These are phyloP conservation scores for Castor canadensis DNA, from an alignment of 2,113 vertebrate species.

Conservation along the genomic window DNA sequence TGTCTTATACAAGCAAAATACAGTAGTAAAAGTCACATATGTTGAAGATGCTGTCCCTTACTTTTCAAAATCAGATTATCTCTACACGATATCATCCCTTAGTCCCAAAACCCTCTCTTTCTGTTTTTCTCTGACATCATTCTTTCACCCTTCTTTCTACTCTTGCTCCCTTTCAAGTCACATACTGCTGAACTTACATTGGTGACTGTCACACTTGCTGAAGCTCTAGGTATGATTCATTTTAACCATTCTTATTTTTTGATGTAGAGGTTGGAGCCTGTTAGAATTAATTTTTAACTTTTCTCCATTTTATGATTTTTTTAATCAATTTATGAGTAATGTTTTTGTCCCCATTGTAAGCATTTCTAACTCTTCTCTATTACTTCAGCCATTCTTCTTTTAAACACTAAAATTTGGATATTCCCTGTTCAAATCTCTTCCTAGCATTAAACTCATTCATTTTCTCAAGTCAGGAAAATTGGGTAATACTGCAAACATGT, in stretches of 20 bases:
- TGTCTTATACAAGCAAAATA: neutral
- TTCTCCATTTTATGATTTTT: neutral
- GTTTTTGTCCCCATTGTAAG: neutral
- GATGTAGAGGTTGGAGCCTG: neutral
- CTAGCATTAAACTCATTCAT: neutral
- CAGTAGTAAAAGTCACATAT: neutral
- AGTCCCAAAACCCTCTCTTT: neutral
- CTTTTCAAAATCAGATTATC: neutral
- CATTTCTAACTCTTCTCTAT: neutral
- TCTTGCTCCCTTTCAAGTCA: neutral
- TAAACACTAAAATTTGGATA: neutral
- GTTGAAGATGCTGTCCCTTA: neutral
- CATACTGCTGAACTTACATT: neutral
- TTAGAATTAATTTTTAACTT: neutral
- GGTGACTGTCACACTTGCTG: neutral
- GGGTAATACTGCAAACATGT: neutral
- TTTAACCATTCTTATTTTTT: neutral
- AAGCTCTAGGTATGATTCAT: neutral
- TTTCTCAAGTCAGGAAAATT: neutral
- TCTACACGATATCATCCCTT: neutral
- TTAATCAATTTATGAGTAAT: neutral
- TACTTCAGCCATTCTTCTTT: neutral
- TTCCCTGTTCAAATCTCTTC: neutral
- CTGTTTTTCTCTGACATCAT: neutral
- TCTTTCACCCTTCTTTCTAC: fast-evolving